Percentiles rank a stretch among this genome's conserved stretches.
These are phyloP conservation scores for Pinctada fucata DNA, from an alignment of 2,888 invertebrate species.

Conservation along the genomic window DNA sequence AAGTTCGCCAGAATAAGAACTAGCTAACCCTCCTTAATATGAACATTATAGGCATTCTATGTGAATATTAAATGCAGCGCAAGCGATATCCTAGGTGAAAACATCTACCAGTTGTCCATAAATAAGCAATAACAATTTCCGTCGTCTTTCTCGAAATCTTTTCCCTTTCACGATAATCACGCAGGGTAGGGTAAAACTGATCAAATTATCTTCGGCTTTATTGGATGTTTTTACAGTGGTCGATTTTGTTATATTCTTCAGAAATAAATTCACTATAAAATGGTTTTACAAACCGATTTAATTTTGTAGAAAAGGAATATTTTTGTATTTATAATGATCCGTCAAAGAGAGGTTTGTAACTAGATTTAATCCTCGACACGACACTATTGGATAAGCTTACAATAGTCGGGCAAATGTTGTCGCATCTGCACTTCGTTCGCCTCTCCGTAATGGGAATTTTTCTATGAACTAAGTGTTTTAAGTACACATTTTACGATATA, in stretches of 20 bases:
- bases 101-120: constrained; percentile 16
- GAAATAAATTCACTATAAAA: constrained; percentile 14
- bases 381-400: constrained; percentile 6
- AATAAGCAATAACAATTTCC: constrained; percentile 7
- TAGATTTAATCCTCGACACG: constrained; percentile 8
- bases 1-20: background rate
- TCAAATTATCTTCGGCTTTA: constrained; percentile 3
- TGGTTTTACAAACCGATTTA: constrained; percentile 12
- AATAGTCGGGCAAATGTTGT: constrained; percentile 7
- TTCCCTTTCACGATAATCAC: constrained; percentile 6
- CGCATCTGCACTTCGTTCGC: background rate
- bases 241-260: constrained; percentile 12
- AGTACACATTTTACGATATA: constrained; percentile 38
- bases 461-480: constrained; percentile 11
- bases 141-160: constrained; percentile 2
- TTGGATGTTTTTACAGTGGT: background rate
- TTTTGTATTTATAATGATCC: constrained; percentile 23
- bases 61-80: background rate
- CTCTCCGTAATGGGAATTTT: background rate
- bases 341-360: constrained; percentile 10
- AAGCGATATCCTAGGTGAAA: constrained; percentile 12
- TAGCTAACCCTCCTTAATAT: background rate
- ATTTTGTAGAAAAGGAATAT: constrained; percentile 5
- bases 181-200: constrained; percentile 3
- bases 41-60: background rate